Conservation (phyloP, 2,888 invertebrate genomes). For the Tortrix viridana region DNA sequence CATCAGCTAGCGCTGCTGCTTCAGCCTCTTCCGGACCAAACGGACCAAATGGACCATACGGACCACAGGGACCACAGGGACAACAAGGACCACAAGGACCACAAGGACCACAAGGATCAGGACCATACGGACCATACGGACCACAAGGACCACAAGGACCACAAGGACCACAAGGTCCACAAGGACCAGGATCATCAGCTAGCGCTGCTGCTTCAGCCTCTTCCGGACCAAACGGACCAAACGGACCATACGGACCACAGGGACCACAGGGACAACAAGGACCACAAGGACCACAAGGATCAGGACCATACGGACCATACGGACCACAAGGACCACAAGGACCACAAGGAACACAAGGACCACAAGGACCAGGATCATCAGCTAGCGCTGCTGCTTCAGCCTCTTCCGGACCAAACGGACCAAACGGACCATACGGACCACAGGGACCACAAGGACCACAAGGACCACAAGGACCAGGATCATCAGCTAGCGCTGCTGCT, state of each 20-base stretch:
- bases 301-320: no score
- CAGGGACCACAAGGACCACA: slow-evolving; percentile 13
- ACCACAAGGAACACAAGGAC: no score
- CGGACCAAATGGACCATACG: slow-evolving; percentile 3
- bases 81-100: slow-evolving; percentile 11
- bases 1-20: slow-evolving; percentile 4
- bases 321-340: no score
- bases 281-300: slow-evolving; percentile 22
- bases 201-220: slow-evolving; percentile 9
- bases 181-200: slow-evolving; percentile 14
- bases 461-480: slow-evolving; percentile 17
- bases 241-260: slow-evolving; percentile 22
- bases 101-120: slow-evolving; percentile 23
- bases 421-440: slow-evolving; percentile 3
- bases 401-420: background rate
- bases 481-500: no score
- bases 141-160: slow-evolving; percentile 19
- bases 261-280: slow-evolving; percentile 22
- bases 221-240: background rate
- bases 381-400: slow-evolving; percentile 11
- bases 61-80: slow-evolving; percentile 19
- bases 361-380: slow-evolving; percentile 15
- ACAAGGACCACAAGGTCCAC: slow-evolving; percentile 5
- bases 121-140: slow-evolving; percentile 23
- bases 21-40: background rate